phyloP scores from a whole-genome alignment of 2,888 invertebrate species.

The Tinea trinotella region DNA sequence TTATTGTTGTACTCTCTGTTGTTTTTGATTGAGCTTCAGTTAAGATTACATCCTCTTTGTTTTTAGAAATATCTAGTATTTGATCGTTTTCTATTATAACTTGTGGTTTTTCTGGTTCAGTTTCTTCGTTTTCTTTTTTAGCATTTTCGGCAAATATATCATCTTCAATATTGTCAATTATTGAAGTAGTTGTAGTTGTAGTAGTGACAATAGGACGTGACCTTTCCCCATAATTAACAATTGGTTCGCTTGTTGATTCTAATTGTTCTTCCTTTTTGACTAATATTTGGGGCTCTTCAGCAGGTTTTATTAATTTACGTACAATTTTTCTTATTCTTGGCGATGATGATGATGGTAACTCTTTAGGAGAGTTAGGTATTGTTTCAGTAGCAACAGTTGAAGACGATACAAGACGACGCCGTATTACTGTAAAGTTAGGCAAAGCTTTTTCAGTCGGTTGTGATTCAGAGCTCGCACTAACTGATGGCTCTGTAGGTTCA shows the following conservation, averaged over 20 bases:
- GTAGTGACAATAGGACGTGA: constrained; percentile 29
- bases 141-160: constrained; percentile 22
- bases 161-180: constrained; percentile 21
- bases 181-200: constrained; percentile 26
- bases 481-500: constrained; percentile 18
- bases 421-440: background rate
- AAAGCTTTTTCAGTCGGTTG: constrained; percentile 29
- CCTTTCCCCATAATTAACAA: constrained; percentile 57
- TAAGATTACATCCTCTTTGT: constrained; percentile 23
- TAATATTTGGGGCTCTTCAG: constrained; percentile 37
- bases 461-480: background rate
- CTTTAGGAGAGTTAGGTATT: constrained; percentile 25
- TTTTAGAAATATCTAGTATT: constrained; percentile 28
- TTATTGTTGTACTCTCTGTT: constrained; percentile 38
- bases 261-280: constrained; percentile 36
- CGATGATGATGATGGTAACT: constrained; percentile 28
- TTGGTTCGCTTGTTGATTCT: constrained; percentile 36
- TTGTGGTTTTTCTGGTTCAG: constrained; percentile 29
- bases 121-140: constrained; percentile 19
- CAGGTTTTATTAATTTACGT: constrained; percentile 47
- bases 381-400: constrained; percentile 24
- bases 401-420: constrained; percentile 26
- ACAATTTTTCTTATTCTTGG: constrained; percentile 51
- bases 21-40: constrained; percentile 19
- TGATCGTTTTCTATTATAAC: constrained; percentile 35